These are phyloP conservation scores for Hippasteria phrygiana DNA, from an alignment of 53 echinoderm and acorn worm species.

Conservation along the genomic window DNA sequence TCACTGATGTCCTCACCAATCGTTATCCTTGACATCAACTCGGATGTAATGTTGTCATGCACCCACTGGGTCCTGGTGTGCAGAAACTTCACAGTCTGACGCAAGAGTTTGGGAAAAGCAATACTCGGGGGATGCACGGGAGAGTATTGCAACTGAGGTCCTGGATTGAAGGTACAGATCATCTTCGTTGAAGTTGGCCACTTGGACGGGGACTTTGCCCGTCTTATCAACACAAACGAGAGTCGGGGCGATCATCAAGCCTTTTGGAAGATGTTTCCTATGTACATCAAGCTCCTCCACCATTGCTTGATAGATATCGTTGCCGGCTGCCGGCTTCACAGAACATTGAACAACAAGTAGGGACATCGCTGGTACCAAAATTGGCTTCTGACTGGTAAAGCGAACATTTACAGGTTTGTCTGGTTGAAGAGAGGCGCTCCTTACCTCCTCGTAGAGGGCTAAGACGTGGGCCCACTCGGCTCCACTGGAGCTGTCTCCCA, in stretches of 20 bases:
- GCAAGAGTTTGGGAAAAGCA: background rate
- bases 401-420: slow-evolving; percentile 16
- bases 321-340: slow-evolving; percentile 17
- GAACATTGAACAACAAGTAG: slow-evolving; percentile 4
- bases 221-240: no score
- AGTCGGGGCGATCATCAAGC: slow-evolving; percentile 18
- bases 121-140: background rate
- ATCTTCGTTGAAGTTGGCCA: slow-evolving; percentile 40
- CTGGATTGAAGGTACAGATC: background rate
- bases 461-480: slow-evolving; percentile 58
- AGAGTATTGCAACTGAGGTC: background rate
- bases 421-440: slow-evolving; percentile 13
- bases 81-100: background rate
- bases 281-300: slow-evolving; percentile 47
- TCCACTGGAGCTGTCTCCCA: slow-evolving; percentile 10
- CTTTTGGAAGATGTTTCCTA: slow-evolving; percentile 21
- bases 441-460: slow-evolving; percentile 58
- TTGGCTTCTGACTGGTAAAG: slow-evolving; percentile 39
- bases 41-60: background rate
- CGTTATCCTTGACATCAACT: slow-evolving; percentile 28
- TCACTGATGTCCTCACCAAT: background rate
- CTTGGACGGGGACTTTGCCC: no score
- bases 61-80: background rate
- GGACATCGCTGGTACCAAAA: slow-evolving; percentile 35
- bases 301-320: background rate